Conservation (phyloP, 2,113 vertebrate species). For the Antigone vipio region DNA sequence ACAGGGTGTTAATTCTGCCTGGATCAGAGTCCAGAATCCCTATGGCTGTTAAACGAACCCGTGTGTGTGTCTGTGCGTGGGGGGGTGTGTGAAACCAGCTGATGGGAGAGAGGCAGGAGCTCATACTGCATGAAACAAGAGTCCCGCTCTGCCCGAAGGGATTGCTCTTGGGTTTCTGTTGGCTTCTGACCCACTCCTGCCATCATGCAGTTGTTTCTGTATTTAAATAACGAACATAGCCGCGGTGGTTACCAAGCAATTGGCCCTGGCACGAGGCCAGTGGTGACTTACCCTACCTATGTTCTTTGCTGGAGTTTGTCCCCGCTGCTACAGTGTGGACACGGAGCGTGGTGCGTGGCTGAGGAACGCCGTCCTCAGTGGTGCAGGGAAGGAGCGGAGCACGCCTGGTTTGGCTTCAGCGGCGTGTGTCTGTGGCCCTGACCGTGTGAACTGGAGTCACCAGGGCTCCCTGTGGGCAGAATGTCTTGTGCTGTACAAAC, state of each 20-base stretch:
- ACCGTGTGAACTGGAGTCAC: background rate
- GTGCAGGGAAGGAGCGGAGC: background rate
- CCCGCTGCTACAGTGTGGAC: background rate
- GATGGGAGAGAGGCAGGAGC: background rate
- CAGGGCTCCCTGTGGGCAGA: background rate
- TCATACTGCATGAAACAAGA: background rate
- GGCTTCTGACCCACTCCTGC: background rate
- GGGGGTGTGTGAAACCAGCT: background rate
- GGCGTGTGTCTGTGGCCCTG: background rate
- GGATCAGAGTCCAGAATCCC: conserved; percentile 18
- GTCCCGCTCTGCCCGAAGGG: background rate
- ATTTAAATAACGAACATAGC: background rate
- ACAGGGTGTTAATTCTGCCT: background rate
- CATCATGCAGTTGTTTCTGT: background rate
- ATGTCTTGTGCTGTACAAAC: background rate
- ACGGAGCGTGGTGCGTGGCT: rapidly evolving
- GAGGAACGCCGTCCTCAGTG: rapidly evolving
- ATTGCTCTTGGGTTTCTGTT: background rate
- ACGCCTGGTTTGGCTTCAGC: background rate
- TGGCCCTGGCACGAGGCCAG: background rate
- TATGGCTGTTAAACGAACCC: background rate
- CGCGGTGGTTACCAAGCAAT: background rate
- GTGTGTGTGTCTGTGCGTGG: background rate
- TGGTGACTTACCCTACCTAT: background rate
- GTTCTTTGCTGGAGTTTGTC: background rate